These are phyloP conservation scores for Alentia gelatinosa DNA, from an alignment of 2,888 invertebrate species.

Conservation along the genomic window DNA sequence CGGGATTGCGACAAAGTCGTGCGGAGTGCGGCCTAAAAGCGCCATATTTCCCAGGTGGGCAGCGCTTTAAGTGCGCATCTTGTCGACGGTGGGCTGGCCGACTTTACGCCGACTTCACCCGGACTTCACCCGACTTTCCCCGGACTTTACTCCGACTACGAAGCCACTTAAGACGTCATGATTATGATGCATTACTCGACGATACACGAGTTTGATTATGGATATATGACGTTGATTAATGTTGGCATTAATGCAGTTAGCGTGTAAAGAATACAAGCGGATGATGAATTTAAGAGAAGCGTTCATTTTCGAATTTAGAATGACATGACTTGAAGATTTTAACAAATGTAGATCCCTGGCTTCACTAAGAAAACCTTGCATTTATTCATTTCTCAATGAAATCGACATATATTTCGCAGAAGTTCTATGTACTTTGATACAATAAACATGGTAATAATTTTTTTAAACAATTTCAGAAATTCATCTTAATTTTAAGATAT, in stretches of 20 bases:
- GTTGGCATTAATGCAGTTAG: background rate
- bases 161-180: slow-evolving; percentile 2
- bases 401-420: too few relatives aligned
- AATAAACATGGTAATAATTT: too few relatives aligned
- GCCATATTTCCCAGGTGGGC: slow-evolving; percentile 25
- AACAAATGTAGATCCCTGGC: too few relatives aligned
- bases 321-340: too few relatives aligned
- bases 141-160: background rate
- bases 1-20: slow-evolving; percentile 26
- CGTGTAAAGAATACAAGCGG: background rate
- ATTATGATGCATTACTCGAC: slow-evolving; percentile 24
- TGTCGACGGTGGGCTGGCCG: background rate
- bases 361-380: too few relatives aligned
- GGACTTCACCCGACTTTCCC: background rate
- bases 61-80: slow-evolving; percentile 18
- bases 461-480: too few relatives aligned
- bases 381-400: too few relatives aligned
- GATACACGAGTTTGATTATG: background rate
- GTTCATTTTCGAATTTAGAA: too few relatives aligned
- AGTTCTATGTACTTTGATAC: too few relatives aligned
- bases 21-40: slow-evolving; percentile 27
- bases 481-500: too few relatives aligned
- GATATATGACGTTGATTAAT: slow-evolving; percentile 37
- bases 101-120: background rate
- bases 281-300: too few relatives aligned